Percentiles rank a stretch among this genome's conserved stretches.
Evolutionary conservation across 2,113 vertebrate species (phyloP).

Genomic region (Monopterus albus): DNA sequence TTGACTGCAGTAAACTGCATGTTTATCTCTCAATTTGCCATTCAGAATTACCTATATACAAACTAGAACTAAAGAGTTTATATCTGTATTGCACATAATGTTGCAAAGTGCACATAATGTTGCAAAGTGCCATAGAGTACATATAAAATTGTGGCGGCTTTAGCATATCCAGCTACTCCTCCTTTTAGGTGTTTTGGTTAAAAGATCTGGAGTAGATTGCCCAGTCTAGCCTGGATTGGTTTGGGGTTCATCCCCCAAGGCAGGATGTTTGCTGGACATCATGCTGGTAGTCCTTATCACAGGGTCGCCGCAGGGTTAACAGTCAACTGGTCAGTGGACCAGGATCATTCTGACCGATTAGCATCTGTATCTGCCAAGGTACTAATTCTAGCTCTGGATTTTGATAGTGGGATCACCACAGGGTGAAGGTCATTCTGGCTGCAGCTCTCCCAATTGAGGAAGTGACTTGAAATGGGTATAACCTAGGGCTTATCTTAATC

Average conservation of each 20-base stretch:
- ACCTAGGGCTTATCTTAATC: constrained; percentile 72
- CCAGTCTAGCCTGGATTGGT: constrained; percentile 21
- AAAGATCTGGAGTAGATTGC: constrained; percentile 8
- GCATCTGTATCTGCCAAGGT: constrained; percentile 50
- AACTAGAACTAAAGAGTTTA: no score
- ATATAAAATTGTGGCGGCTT: constrained; percentile 6
- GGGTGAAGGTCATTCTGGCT: constrained; percentile 70
- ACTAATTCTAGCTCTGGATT: constrained; percentile 63
- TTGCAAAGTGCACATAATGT: no score
- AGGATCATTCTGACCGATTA: constrained; percentile 48
- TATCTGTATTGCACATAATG: no score
- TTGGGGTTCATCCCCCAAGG: constrained; percentile 54
- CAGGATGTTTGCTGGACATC: constrained; percentile 75
- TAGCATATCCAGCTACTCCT: constrained; percentile 8
- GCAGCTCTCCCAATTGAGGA: constrained; percentile 71
- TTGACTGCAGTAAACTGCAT: background rate
- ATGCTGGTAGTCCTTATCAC: constrained; percentile 77
- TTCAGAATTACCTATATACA: background rate
- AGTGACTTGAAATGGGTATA: constrained; percentile 68
- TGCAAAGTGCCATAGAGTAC: background rate
- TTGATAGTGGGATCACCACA: constrained; percentile 57
- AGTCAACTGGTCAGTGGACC: constrained; percentile 60
- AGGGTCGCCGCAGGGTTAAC: constrained; percentile 78
- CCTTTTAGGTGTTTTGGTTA: constrained; percentile 10
- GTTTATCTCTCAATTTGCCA: background rate